These are phyloP conservation scores for Trachops cirrhosus DNA, from an alignment of 2,797 vertebrate species.

Conservation along the genomic window DNA sequence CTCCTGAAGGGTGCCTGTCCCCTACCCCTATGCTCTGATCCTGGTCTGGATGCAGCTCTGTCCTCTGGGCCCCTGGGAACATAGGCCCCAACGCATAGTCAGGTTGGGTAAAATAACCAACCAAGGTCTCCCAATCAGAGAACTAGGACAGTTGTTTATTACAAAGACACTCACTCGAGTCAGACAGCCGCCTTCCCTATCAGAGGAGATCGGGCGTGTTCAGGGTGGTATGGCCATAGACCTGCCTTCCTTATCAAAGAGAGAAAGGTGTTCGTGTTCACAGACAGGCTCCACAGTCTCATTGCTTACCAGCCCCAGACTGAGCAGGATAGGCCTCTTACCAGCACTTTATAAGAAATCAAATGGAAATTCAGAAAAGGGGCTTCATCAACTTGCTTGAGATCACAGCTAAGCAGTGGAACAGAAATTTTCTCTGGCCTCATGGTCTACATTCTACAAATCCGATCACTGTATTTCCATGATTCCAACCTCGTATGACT, in stretches of 20 bases:
- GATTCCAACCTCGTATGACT: background rate
- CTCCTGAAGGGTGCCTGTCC: background rate
- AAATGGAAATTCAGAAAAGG: background rate
- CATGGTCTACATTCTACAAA: background rate
- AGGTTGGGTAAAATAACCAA: background rate
- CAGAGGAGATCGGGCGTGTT: no score
- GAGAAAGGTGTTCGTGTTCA: accelerated
- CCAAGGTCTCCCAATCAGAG: background rate
- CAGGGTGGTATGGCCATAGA: background rate
- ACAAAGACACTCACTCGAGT: background rate
- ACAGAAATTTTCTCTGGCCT: background rate
- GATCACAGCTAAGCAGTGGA: background rate
- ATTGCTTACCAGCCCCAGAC: background rate
- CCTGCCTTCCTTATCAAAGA: background rate
- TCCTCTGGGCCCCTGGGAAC: background rate
- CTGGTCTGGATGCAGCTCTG: background rate
- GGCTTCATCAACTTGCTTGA: background rate
- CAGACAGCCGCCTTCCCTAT: background rate
- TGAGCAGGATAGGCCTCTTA: background rate
- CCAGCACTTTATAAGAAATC: background rate
- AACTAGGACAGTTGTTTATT: background rate
- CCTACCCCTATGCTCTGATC: background rate
- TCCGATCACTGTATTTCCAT: background rate
- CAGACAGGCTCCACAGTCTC: accelerated
- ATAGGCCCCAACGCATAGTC: background rate